Base-by-base conservation (phyloP, 2,113 vertebrate species). In the Plecotus auritus region DNA sequence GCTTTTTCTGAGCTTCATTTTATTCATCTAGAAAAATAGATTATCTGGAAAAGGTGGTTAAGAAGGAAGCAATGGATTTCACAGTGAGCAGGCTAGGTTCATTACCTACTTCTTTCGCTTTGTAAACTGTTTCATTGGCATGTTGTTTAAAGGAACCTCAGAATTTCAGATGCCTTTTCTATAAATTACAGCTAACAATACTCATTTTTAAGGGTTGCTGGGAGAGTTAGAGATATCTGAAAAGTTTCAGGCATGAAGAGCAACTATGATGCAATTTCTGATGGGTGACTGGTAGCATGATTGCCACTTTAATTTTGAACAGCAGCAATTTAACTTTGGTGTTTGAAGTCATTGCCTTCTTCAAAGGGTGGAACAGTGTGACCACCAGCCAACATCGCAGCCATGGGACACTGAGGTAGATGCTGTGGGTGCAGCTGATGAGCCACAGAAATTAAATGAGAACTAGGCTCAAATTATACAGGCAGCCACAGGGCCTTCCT, bases 381-480 rank as follows among this genome's bases (percentile, higher is more conserved):
- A 67, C 32, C 4, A 0, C 37, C 76, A 92, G 54, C 61, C 30
- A 11, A 10, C 22, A 3, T 12, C 0, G 0, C 30, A 61, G 37
- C 61, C 13, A 16, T 23, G 1, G 8, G 61, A n/a, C n/a, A 20
- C 51, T 9, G 40, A 91, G 73, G 82, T 3, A 61, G 40, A 35
- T 0, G 0, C 16, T 16, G 23, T 7, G 42, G 49, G 7, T 9
- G 7, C 81, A 23, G 35, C 4, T 30, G 23, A 51, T 67, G 77
- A 16, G 14, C 26, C 74, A 6, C 40, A 7, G 2, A 13, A 54
- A 32, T 78, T 59, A 37, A 72, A 59, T 78, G 67, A 64, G 61
- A 88, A 56, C 30, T 16, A 28, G 90, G 47, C 56, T 95, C 90
- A 84, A 26, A 93, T 80, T 13, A 73, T 32, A 90, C 47, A 86